Evolutionary conservation across 1,140 invertebrate species (phyloP).

Genomic region (Chrysopa pallens): DNA sequence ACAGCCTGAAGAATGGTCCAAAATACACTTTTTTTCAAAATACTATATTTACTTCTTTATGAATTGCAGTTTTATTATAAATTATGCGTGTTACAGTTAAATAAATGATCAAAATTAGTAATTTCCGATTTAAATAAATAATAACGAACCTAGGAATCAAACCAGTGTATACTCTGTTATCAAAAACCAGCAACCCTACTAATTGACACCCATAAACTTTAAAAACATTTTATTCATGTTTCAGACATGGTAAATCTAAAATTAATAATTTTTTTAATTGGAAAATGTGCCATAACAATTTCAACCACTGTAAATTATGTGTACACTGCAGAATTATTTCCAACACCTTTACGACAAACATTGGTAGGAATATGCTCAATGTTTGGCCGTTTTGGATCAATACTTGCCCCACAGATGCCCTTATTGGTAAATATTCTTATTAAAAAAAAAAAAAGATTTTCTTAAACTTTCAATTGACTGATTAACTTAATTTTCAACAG

Average conservation of each 20-base stretch:
- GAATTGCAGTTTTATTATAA: too few species aligned
- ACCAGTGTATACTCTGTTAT: too few species aligned
- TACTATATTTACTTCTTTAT: too few species aligned
- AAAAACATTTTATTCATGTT: constrained; percentile 29
- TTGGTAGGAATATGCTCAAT: constrained; percentile 15
- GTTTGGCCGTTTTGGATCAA: constrained; percentile 34
- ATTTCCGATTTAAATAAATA: too few species aligned
- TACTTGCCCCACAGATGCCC: constrained; percentile 44
- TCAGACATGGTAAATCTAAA: constrained; percentile 17
- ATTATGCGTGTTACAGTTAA: too few species aligned
- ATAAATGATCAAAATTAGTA: too few species aligned
- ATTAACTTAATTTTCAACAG: constrained; percentile 6
- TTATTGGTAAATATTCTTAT: constrained; percentile 19
- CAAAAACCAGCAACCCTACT: too few species aligned
- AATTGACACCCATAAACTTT: constrained; percentile 27
- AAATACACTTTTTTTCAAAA: too few species aligned
- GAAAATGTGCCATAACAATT: constrained; percentile 32
- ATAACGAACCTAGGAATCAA: too few species aligned
- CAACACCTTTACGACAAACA: constrained; percentile 25
- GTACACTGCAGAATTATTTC: constrained; percentile 31
- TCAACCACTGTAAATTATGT: constrained; percentile 29
- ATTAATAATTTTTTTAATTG: constrained; percentile 24
- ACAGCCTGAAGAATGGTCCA: too few species aligned
- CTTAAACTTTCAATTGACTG: background rate
- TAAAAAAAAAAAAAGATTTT: background rate